Percentiles rank a stretch among this genome's conserved stretches.
phyloP scores from a whole-genome alignment of 2,113 vertebrate species.

The Cyphomyrus discorhynchus region DNA sequence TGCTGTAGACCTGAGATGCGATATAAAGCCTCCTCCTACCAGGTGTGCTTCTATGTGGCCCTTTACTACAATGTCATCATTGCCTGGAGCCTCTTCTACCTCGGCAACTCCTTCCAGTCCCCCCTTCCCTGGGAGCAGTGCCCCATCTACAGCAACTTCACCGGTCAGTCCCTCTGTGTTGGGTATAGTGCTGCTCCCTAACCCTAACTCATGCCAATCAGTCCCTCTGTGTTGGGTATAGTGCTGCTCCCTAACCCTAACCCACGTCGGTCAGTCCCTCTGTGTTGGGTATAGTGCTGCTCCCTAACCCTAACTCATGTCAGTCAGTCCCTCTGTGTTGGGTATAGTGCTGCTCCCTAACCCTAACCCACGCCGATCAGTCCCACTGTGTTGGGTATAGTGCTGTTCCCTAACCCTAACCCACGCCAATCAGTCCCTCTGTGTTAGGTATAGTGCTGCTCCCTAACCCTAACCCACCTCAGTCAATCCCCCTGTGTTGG shows the following conservation, averaged over 20 bases:
- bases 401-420: not conserved
- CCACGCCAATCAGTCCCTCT: too few species aligned
- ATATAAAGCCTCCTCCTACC: not conserved
- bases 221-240: too few species aligned
- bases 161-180: constrained; percentile 38
- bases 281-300: not conserved
- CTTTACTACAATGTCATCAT: constrained; percentile 72
- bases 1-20: not conserved
- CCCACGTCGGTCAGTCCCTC: too few species aligned
- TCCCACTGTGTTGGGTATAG: not conserved
- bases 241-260: not conserved
- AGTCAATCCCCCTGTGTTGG: too few species aligned
- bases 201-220: too few species aligned
- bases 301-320: not conserved
- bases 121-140: constrained; percentile 70
- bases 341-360: not conserved
- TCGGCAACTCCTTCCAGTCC: constrained; percentile 70
- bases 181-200: not conserved
- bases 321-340: too few species aligned
- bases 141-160: constrained; percentile 51
- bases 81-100: constrained; percentile 70
- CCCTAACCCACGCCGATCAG: too few species aligned
- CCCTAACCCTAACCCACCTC: too few species aligned
- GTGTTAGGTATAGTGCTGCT: too few species aligned
- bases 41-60: constrained; percentile 68